These are phyloP conservation scores for Agelas oroides DNA, from an alignment of 37 sponge, comb jelly and placozoan species.

Conservation along the genomic window DNA sequence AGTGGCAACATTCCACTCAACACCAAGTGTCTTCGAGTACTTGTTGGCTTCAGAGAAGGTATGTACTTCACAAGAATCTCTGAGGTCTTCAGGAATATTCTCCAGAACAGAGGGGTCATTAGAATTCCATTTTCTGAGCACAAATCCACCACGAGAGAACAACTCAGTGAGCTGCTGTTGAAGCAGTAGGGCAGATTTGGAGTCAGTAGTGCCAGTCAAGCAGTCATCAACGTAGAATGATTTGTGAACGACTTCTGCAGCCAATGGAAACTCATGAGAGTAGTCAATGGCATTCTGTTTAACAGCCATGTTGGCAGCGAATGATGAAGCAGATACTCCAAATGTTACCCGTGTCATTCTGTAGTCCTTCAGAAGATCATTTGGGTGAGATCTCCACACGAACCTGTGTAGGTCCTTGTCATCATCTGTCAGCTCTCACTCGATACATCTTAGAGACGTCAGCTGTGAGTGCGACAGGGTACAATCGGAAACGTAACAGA, in stretches of 20 bases:
- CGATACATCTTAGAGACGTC: conserved; percentile 58
- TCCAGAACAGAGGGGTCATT: too few relatives aligned
- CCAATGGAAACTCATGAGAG: conserved; percentile 33
- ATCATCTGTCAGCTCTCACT: conserved; percentile 24
- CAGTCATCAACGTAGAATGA: too few relatives aligned
- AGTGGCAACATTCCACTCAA: too few relatives aligned
- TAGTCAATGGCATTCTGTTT: conserved; percentile 41
- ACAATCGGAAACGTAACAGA: conserved; percentile 41
- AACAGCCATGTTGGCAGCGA: conserved; percentile 56
- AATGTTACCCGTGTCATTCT: conserved; percentile 49
- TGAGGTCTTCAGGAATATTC: too few relatives aligned
- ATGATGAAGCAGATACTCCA: conserved; percentile 41
- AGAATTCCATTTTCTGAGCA: too few relatives aligned
- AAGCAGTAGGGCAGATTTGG: too few relatives aligned
- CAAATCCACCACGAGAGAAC: too few relatives aligned
- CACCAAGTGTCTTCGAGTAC: too few relatives aligned
- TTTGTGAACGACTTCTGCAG: conserved; percentile 41
- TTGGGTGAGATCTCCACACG: conserved; percentile 38
- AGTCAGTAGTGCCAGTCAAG: too few relatives aligned
- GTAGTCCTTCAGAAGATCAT: conserved; percentile 30
- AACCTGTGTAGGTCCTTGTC: conserved; percentile 49
- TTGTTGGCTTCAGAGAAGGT: too few relatives aligned
- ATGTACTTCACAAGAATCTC: too few relatives aligned
- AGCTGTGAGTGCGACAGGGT: conserved; percentile 57
- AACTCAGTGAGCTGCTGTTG: too few relatives aligned